Conservation (phyloP, 1,140 invertebrate species). For the Helicoverpa zea region DNA sequence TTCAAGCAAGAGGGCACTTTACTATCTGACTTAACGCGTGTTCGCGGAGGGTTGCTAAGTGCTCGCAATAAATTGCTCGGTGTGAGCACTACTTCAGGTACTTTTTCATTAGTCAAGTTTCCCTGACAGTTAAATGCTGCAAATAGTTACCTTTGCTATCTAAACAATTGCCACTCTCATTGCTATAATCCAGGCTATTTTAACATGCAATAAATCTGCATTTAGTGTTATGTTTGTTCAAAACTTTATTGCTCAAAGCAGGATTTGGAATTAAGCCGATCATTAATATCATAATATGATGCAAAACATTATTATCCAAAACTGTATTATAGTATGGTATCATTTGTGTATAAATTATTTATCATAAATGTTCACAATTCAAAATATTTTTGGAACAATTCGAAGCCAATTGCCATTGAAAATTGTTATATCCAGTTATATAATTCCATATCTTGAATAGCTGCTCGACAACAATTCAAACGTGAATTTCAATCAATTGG, state of each 20-base stretch:
- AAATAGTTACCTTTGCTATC: constrained; percentile 12
- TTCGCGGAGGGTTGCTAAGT: constrained; percentile 71
- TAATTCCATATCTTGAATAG: neutral
- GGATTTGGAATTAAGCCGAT: neutral
- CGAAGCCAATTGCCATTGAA: too few relatives aligned
- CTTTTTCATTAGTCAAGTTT: constrained; percentile 66
- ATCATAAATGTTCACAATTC: too few relatives aligned
- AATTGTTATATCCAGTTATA: neutral
- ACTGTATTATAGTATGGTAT: too few relatives aligned
- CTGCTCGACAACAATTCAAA: neutral
- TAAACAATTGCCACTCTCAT: constrained; percentile 15
- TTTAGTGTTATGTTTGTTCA: neutral
- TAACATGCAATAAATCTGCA: constrained; percentile 1
- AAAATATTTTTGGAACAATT: too few relatives aligned
- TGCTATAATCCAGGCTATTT: constrained; percentile 1
- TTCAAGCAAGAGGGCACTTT: constrained; percentile 65
- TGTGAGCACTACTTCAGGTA: constrained; percentile 70
- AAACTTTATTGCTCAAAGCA: neutral
- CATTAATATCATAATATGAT: neutral
- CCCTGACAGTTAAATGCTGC: constrained; percentile 33
- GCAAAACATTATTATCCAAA: too few relatives aligned
- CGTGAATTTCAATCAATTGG: neutral
- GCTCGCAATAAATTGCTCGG: constrained; percentile 73
- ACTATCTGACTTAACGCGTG: constrained; percentile 69
- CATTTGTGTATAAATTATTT: too few relatives aligned